Evolutionary conservation across 2,113 vertebrate species (phyloP).

Genomic region (Equus quagga): DNA sequence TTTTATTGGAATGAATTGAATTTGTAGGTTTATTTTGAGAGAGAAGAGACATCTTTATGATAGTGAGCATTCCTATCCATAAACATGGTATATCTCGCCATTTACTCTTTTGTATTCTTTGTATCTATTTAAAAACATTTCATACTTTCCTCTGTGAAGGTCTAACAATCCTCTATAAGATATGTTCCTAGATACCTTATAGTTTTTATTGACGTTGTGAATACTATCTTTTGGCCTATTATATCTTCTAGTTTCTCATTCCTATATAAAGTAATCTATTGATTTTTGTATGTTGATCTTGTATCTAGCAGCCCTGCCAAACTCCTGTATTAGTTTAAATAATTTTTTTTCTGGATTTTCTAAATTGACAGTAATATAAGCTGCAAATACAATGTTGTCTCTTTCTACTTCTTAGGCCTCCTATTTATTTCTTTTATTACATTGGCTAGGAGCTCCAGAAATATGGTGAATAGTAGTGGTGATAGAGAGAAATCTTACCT

Average conservation of each 20-base stretch:
- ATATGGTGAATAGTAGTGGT: neutral
- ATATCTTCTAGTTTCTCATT: conserved; percentile 22
- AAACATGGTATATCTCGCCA: neutral
- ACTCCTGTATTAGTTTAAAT: neutral
- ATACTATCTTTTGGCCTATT: neutral
- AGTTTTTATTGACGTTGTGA: neutral
- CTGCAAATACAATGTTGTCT: neutral
- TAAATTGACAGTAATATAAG: neutral
- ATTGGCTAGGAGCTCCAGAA: neutral
- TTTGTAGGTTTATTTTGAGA: neutral
- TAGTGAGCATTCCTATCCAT: neutral
- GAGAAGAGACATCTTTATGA: neutral
- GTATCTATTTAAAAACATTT: neutral
- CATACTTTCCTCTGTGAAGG: neutral
- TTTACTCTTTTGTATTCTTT: neutral
- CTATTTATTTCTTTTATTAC: neutral
- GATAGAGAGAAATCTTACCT: neutral
- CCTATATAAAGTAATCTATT: neutral
- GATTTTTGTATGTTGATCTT: neutral
- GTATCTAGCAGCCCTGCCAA: neutral
- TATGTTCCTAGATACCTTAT: neutral
- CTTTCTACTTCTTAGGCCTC: neutral
- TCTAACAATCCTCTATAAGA: neutral
- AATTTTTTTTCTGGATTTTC: conserved; percentile 30
- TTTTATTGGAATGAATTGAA: conserved; percentile 5